Conservation (phyloP, 2,113 vertebrate species). For the Catagonus wagneri region DNA sequence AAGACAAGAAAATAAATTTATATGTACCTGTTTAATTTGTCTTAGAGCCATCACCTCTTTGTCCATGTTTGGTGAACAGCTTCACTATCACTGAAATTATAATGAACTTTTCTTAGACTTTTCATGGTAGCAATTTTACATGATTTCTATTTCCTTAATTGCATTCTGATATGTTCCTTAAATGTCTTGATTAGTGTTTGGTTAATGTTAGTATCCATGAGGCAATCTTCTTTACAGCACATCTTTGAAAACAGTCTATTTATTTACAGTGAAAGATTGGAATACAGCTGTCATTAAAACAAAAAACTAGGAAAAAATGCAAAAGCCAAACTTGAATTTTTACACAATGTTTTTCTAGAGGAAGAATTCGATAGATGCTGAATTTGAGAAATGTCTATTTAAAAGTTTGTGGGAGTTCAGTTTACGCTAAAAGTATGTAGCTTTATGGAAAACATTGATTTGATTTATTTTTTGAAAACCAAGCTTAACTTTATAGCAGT, state of each 20-base stretch:
- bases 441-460: slow-evolving; percentile 74
- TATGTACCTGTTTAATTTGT: not conserved
- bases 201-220: slow-evolving; percentile 21
- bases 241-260: slow-evolving; percentile 1
- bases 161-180: slow-evolving; percentile 25
- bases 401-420: slow-evolving; percentile 67
- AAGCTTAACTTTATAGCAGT: slow-evolving; percentile 58
- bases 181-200: slow-evolving; percentile 46
- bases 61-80: not conserved
- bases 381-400: slow-evolving; percentile 65
- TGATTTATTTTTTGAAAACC: slow-evolving; percentile 70
- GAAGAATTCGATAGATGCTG: slow-evolving; percentile 4
- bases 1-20: slow-evolving; percentile 53
- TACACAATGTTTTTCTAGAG: slow-evolving; percentile 59
- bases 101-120: not conserved
- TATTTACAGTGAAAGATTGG: slow-evolving; percentile 7
- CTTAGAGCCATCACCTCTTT: not conserved
- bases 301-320: slow-evolving; percentile 27
- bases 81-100: slow-evolving; percentile 49
- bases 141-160: slow-evolving; percentile 54
- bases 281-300: slow-evolving; percentile 1
- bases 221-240: slow-evolving; percentile 13
- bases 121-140: slow-evolving; percentile 37
- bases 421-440: slow-evolving; percentile 53
- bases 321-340: slow-evolving; percentile 57